Evolutionary conservation across 37 sponge, comb jelly and placozoan species (phyloP), one percentile per base, ranked within the genome.

Genomic region (Halisarca cf. caerulea): DNA sequence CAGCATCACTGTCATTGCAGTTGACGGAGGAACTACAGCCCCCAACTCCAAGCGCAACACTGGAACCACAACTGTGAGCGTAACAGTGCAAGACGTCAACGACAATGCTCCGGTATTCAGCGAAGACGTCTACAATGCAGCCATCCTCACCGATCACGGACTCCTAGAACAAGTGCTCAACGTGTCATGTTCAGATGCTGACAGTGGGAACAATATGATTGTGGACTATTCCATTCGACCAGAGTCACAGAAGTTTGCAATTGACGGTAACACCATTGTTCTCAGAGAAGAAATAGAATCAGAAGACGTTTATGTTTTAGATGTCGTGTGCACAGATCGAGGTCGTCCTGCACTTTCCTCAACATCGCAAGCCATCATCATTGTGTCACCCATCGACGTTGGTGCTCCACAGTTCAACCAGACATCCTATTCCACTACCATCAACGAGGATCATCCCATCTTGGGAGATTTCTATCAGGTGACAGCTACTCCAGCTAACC

Each of bases 291-390:
- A 89, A 28, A 24, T 82, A 14, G 70, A 79, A 35, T 36, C 43
- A 34, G 86, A 88, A 84, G 80, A 82, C n/a, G 87, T 87, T 20
- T 88, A 82, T 83, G 70, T 25, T 7, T 85, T 94, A 25, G 4
- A 59, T 20, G 89, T 82, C 0, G 66, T 85, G 30, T 94, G 94
- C 55, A 81, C 82, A 24, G 94, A 94, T 34, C 81, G 58, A 42
- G 90, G 94, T 32, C 35, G 38, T n/a, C 80, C 70, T 20, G 3
- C 68, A 4, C 79, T 92, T 15, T 88, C 83, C 0, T 80, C 86
- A 7, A 84, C 92, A 41, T 85, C 83, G 34, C 89, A 83, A 28
- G 90, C 89, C 37, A 83, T 90, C 40, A 88, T 94, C 36, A 55
- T 80, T 20, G 94, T 94, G n/a, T 71, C 86, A 54, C 57, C 71